Percentiles rank a stretch among this genome's conserved stretches.
Evolutionary conservation across 2,113 vertebrate species (phyloP).

Genomic region (Melanotaenia duboulayi): DNA sequence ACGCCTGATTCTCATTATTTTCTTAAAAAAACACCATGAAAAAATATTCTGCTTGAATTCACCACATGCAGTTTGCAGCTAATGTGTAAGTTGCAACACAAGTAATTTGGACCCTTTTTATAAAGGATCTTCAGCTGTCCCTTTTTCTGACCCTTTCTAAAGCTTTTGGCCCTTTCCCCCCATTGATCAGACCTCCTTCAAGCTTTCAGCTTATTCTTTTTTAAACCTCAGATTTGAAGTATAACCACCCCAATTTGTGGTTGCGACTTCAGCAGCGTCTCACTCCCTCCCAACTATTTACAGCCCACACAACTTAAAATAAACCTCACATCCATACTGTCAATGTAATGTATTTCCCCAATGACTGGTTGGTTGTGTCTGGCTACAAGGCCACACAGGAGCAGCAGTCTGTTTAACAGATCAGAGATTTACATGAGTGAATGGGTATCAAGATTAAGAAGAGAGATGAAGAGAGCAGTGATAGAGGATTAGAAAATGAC

Average conservation of each 20-base stretch:
- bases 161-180: background rate
- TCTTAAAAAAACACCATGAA: too few relatives aligned
- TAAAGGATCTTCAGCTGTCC: background rate
- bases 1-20: background rate
- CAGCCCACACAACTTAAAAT: slow-evolving; percentile 29
- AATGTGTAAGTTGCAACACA: background rate
- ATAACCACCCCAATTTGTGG: slow-evolving; percentile 23
- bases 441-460: slow-evolving; percentile 40
- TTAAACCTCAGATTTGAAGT: slow-evolving; percentile 29
- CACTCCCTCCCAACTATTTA: slow-evolving; percentile 25
- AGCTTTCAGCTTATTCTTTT: background rate
- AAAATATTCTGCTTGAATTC: background rate
- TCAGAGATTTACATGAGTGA: slow-evolving; percentile 26
- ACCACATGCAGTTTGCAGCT: background rate
- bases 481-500: slow-evolving; percentile 52
- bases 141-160: background rate
- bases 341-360: slow-evolving; percentile 40
- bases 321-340: slow-evolving; percentile 24
- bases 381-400: slow-evolving; percentile 30
- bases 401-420: slow-evolving; percentile 40
- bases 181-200: slow-evolving; percentile 5
- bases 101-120: background rate
- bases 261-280: slow-evolving; percentile 4
- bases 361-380: slow-evolving; percentile 7
- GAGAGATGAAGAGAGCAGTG: slow-evolving; percentile 49